Evolutionary conservation across 2,113 vertebrate species (phyloP).

Genomic region (Dipodomys spectabilis): DNA sequence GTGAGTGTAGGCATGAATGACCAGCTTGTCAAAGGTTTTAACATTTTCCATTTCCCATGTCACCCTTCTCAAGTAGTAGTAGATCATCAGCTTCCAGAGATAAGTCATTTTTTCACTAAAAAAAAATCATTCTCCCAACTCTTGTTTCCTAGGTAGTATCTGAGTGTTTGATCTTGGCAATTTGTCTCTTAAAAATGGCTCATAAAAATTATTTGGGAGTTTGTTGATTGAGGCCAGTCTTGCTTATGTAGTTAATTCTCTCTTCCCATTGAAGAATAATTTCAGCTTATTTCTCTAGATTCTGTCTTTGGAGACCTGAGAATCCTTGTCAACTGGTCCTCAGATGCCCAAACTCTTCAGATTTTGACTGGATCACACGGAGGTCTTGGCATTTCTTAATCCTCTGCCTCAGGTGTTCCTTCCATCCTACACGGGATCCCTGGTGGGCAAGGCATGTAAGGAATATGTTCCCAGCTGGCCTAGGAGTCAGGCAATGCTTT

Average conservation of each 20-base stretch:
- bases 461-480: conserved; percentile 41
- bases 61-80: neutral
- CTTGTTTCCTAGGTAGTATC: neutral
- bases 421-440: neutral
- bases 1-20: neutral
- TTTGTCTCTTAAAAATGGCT: conserved; percentile 29
- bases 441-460: neutral
- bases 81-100: too few species aligned
- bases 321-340: neutral
- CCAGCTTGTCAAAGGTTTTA: neutral
- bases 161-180: conserved; percentile 14
- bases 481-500: conserved; percentile 7
- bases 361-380: neutral
- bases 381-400: neutral
- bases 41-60: neutral
- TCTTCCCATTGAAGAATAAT: neutral
- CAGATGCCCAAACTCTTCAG: neutral
- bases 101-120: neutral
- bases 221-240: neutral
- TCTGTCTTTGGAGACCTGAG: conserved; percentile 43
- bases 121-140: neutral
- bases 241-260: conserved; percentile 15
- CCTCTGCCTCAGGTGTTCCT: neutral
- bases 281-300: neutral
- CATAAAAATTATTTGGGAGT: neutral